phyloP scores from a whole-genome alignment of 1,140 invertebrate species.

The Hyposmocoma kahamanoa region DNA sequence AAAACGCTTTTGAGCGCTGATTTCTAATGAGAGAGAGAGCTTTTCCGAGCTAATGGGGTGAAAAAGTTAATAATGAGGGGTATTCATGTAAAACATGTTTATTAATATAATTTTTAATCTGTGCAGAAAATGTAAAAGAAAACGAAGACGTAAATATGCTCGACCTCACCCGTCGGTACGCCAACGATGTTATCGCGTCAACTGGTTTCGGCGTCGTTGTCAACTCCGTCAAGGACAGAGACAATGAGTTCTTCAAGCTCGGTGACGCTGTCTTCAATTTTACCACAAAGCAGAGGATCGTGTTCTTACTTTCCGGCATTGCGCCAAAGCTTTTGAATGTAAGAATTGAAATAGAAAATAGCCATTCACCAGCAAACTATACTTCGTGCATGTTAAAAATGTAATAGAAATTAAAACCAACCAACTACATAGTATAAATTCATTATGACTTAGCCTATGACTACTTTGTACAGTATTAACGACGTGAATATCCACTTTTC shows the following conservation, averaged over 20 bases:
- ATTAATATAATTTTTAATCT: not conserved
- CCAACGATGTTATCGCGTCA: slow-evolving; percentile 75
- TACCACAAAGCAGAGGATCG: slow-evolving; percentile 23
- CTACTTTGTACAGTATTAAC: no score
- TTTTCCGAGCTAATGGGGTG: not conserved
- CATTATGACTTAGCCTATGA: no score
- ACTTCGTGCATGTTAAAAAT: no score
- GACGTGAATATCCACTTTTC: no score
- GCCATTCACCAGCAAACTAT: no score
- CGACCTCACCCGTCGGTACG: slow-evolving; percentile 64
- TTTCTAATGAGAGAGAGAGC: not conserved
- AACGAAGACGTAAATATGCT: slow-evolving; percentile 46
- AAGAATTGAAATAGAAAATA: not conserved
- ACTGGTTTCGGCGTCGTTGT: slow-evolving; percentile 73
- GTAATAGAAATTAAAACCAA: no score
- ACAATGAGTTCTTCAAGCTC: slow-evolving; percentile 64
- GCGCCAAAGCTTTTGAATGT: slow-evolving; percentile 7
- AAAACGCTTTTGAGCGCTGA: not conserved
- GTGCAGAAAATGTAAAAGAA: not conserved
- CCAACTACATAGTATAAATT: no score
- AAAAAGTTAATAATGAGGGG: no score
- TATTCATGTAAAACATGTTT: not conserved
- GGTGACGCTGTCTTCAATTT: slow-evolving; percentile 58
- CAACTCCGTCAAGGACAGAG: slow-evolving; percentile 64
- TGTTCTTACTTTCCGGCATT: slow-evolving; percentile 21